Evolutionary conservation across 2,113 vertebrate species (phyloP), one percentile per base, ranked within the genome.

Genomic region (Nipponia nippon): DNA sequence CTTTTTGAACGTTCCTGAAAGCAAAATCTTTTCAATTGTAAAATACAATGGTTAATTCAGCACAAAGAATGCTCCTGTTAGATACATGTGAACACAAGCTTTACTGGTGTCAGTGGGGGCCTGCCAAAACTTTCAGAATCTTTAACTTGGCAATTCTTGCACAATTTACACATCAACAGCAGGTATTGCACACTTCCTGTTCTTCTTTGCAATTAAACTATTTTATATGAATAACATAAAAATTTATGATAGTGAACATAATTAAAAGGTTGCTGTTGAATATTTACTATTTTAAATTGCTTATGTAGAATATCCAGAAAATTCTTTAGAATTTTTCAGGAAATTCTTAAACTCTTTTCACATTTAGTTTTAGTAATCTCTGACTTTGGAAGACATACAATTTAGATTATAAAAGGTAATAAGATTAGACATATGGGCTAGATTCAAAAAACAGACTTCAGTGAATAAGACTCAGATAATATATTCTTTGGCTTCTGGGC

Each of bases 381-480:
- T 78, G 30, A 8, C 3, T 66, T 34, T 29, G 32, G 30, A 46
- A n/a, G 10, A 26, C 7, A 15, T 8, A 1, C 1, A 11, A 1
- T 27, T 71, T 67, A 71, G 4, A 9, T 67, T 86, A 10, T 46
- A 23, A 32, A 67, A 83, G 7, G 6, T 46, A 32, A 1, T 86
- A 58, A 80, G 5, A 23, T 76, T 16, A 59, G 22, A 2, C 19
- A 8, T 52, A 26, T 29, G 11, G 58, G 6, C 15, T 82, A 16
- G 38, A 23, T 22, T 58, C 3, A 49, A 22, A 75, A 61, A 46
- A 15, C 17, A 40, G 18, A 27, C 2, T 7, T 23, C 40, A 58
- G 18, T 34, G 23, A 61, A 27, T 36, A 61, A 47, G 8, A 11
- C 4, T 4, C 59, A 6, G 8, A 7, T 83, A 53, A 22, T 16